A percentile compares a stretch with the other conserved stretches of the same genome.
Evolutionary conservation across 1,140 invertebrate genomes (phyloP).

Genomic region (Macrosteles quadrilineatus): DNA sequence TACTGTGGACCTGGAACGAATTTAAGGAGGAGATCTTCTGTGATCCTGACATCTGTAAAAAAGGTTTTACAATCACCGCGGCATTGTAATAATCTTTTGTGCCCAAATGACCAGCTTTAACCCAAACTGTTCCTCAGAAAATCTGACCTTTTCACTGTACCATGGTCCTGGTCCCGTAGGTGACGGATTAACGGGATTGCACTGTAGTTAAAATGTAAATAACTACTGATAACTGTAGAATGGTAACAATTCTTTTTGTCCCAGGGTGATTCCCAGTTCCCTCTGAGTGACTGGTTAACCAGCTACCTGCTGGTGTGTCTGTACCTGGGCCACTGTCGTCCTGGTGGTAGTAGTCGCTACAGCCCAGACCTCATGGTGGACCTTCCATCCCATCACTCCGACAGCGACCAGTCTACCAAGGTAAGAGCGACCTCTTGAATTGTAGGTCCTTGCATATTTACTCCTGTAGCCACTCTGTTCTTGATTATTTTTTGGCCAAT

Average conservation of each 20-base stretch:
- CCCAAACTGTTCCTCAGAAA: no score
- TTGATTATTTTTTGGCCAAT: no score
- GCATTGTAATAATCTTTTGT: no score
- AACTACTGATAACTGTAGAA: slow-evolving; percentile 46
- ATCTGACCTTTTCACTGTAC: no score
- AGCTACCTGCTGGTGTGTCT: slow-evolving; percentile 26
- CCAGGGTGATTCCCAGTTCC: slow-evolving; percentile 11
- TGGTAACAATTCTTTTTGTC: slow-evolving; percentile 36
- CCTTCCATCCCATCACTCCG: not conserved
- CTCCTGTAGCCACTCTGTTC: no score
- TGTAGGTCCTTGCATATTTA: slow-evolving; percentile 44
- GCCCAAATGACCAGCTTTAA: no score
- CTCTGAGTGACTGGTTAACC: slow-evolving; percentile 25
- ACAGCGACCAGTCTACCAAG: not conserved
- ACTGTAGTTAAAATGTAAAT: slow-evolving; percentile 31
- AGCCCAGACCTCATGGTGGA: slow-evolving; percentile 13
- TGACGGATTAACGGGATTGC: slow-evolving; percentile 44
- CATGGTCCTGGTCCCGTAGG: no score
- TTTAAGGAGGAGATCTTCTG: no score
- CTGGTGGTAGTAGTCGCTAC: not conserved
- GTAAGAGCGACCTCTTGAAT: not conserved
- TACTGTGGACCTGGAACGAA: no score
- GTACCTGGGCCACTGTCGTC: slow-evolving; percentile 11
- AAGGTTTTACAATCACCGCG: no score
- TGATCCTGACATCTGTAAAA: no score